Evolutionary conservation across 92 coral and sea anemone genomes (phyloP).

Genomic region (Phenganax marumi): DNA sequence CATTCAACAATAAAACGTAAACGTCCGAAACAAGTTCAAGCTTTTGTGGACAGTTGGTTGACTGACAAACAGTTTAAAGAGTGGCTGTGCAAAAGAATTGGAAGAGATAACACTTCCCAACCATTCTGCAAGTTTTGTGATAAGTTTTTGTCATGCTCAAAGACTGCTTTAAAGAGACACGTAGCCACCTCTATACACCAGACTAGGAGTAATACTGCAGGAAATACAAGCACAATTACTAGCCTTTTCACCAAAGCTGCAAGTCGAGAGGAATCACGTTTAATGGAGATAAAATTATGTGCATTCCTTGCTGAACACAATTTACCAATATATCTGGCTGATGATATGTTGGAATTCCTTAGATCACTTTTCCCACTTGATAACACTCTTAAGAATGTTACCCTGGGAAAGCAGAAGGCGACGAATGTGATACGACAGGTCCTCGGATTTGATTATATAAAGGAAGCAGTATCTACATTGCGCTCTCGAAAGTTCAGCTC

Average conservation of each 20-base stretch:
- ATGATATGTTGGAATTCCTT: conserved; percentile 2
- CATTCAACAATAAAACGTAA: conserved; percentile 19
- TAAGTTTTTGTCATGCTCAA: conserved; percentile 15
- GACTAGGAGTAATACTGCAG: neutral
- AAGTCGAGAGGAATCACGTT: neutral
- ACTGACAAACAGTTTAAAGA: conserved; percentile 25
- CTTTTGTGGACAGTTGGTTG: conserved; percentile 29
- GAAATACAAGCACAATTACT: conserved; percentile 2
- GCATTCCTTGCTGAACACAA: conserved; percentile 4
- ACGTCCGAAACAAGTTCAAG: conserved; percentile 14
- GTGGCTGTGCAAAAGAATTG: conserved; percentile 30
- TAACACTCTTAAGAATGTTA: conserved; percentile 10
- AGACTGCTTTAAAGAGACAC: conserved; percentile 18
- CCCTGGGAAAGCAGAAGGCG: conserved; percentile 1
- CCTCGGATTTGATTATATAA: conserved; percentile 1
- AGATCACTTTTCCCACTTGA: conserved; percentile 10
- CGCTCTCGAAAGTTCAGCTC: too few relatives aligned
- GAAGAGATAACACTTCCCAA: conserved; percentile 27
- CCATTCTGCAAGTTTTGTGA: conserved; percentile 31
- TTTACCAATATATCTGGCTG: neutral
- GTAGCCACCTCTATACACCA: neutral
- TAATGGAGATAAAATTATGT: neutral
- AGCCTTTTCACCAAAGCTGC: conserved; percentile 20
- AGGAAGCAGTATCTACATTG: too few relatives aligned
- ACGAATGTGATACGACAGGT: conserved; percentile 3